These are phyloP conservation scores for Archaeoteleia sp. DNA, from an alignment of 2,888 invertebrate species.

Conservation along the genomic window DNA sequence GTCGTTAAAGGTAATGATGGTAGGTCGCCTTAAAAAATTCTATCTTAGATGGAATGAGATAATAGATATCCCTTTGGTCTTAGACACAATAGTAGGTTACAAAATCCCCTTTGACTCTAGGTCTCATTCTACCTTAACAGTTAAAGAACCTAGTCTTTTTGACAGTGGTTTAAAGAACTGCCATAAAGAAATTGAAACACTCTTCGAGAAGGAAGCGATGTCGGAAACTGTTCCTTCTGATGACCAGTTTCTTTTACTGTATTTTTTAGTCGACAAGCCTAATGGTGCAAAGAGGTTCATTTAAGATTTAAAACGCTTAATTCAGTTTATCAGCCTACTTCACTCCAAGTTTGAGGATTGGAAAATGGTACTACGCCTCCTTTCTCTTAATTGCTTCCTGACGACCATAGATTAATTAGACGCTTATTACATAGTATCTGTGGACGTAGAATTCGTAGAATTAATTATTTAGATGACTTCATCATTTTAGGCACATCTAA, in stretches of 20 bases:
- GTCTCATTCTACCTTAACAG: not conserved
- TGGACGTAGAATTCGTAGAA: conserved; percentile 11
- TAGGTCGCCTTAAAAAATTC: conserved; percentile 8
- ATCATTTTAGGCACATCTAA: not conserved
- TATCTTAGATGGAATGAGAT: conserved; percentile 6
- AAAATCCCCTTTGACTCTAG: conserved; percentile 12
- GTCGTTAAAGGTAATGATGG: conserved; percentile 13
- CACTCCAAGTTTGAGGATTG: conserved; percentile 30
- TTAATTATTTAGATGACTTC: conserved; percentile 25
- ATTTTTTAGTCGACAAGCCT: conserved; percentile 15
- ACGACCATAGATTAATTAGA: conserved; percentile 14
- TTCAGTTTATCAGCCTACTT: conserved; percentile 2
- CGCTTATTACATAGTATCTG: conserved; percentile 15
- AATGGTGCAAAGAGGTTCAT: conserved; percentile 18
- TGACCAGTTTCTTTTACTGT: conserved; percentile 11
- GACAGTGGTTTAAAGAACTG: not conserved
- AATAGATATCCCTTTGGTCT: not conserved
- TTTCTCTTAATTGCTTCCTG: conserved; percentile 4
- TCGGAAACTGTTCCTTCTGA: too few species aligned
- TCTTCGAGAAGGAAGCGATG: conserved; percentile 8
- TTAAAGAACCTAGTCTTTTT: not conserved
- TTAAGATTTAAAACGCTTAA: conserved; percentile 20
- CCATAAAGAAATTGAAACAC: conserved; percentile 7
- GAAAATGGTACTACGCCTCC: conserved; percentile 10
- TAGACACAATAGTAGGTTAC: conserved; percentile 13